Percentiles rank a stretch among this genome's conserved stretches.
phyloP scores from a whole-genome alignment of 1,140 invertebrate species.

The Lepidurus arcticus region DNA sequence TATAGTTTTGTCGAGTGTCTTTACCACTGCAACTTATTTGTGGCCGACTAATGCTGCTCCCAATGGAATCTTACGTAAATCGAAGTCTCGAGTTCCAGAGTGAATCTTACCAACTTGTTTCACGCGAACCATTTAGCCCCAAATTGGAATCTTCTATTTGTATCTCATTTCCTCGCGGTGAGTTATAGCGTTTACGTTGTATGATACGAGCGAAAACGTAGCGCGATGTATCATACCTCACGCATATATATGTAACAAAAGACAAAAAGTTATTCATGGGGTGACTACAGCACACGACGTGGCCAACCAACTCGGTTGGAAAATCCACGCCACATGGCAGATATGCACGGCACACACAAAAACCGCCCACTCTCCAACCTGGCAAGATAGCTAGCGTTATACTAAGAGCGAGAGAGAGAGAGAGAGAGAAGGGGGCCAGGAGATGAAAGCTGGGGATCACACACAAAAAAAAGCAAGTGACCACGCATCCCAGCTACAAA shows the following conservation, averaged over 20 bases:
- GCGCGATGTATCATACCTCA: not conserved
- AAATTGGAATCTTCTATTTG: no score
- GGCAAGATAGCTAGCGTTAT: not conserved
- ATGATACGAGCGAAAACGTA: not conserved
- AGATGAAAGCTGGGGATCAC: not conserved
- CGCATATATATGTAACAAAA: not conserved
- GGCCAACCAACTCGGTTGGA: constrained; percentile 5
- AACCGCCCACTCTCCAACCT: not conserved
- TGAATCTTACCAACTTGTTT: no score
- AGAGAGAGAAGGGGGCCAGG: not conserved
- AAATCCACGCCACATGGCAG: constrained; percentile 12
- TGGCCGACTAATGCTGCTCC: no score
- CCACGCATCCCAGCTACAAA: no score
- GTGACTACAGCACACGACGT: constrained; percentile 9
- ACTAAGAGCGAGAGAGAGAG: not conserved
- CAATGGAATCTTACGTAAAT: no score
- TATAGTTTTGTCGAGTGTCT: no score
- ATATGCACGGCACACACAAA: not conserved
- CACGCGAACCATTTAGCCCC: no score
- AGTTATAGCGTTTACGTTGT: not conserved
- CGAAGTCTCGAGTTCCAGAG: no score
- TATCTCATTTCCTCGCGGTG: no score
- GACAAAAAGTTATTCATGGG: constrained; percentile 11
- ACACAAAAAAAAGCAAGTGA: no score
- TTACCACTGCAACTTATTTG: no score